Evolutionary conservation across 2,888 invertebrate species (phyloP), one percentile per base, ranked within the genome.

Genomic region (Euzophera pinguis): DNA sequence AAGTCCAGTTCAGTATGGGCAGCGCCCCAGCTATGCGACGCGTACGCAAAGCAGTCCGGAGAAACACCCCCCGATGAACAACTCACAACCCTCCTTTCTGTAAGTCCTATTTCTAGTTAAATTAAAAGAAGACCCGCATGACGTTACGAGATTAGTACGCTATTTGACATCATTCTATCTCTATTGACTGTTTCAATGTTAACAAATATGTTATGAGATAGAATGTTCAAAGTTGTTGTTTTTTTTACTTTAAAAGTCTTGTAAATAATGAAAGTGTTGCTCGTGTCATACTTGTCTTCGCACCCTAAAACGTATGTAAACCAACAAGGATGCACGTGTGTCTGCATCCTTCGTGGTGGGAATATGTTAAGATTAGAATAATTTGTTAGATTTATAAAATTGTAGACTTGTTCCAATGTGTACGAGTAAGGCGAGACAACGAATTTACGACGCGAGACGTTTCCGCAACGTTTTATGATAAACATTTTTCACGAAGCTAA

Each of bases 1-100:
- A 71, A 14, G 73, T 83, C n/a, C 84, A 84, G 60, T 86, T 87
- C 64, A 78, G 60, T 58, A 81, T 88, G 66, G 87, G 88, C 54
- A 22, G 22, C 5, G 22, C 22, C 22, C 22, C 13, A 8, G 45
- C 32, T 14, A 32, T 43, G 27, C 73, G 86, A 0, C 79, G 84
- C 49, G 61, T 85, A 27, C 74, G 81, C 53, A 84, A 78, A 53
- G 87, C 84, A 0, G 73, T 84, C 3, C 79, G 87, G n/a, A 68
- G 84, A 39, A 78, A 72, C 41, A 67, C 71, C 6, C 81, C 61
- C 41, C 84, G 82, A 70, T 84, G 78, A 85, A 64, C 10, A 38
- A n/a, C 13, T 7, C 7, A 39, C 14, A 0, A 39, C n/a, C 13
- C 13, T 35, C 10, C 35, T n/a, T 32, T 16, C 17, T 48, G 51